phyloP scores from a whole-genome alignment of 2,113 vertebrate genomes.

The Nothoprocta perdicaria region DNA sequence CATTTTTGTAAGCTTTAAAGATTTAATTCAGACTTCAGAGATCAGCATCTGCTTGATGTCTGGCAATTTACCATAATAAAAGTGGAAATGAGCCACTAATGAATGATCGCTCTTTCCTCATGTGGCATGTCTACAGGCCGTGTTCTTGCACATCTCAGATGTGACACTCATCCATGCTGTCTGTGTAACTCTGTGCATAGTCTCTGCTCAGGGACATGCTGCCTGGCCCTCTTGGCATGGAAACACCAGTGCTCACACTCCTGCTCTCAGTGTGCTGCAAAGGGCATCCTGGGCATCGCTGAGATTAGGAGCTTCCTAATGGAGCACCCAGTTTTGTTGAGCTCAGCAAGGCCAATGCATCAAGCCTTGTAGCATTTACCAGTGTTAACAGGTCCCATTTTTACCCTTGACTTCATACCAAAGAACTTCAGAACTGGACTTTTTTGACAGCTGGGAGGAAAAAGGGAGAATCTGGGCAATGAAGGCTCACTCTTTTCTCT shows the following conservation, averaged over 20 bases:
- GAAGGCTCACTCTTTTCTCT: background rate
- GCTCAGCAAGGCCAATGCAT: background rate
- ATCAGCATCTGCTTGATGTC: background rate
- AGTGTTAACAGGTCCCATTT: background rate
- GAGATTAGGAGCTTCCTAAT: background rate
- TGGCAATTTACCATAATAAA: background rate
- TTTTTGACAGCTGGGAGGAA: background rate
- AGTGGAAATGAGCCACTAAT: background rate
- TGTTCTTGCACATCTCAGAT: background rate
- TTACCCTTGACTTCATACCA: background rate
- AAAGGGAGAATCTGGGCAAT: background rate
- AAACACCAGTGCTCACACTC: background rate
- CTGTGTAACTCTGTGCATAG: background rate
- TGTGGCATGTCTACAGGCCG: background rate
- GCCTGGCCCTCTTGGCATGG: background rate
- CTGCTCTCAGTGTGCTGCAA: background rate
- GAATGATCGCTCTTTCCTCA: background rate
- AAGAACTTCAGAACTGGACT: background rate
- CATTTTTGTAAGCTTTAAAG: background rate
- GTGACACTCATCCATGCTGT: background rate
- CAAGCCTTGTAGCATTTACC: background rate
- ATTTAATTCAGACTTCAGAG: background rate
- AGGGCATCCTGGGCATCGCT: rapidly evolving
- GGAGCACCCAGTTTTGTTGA: background rate
- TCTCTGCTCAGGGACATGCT: rapidly evolving